These are phyloP conservation scores for Sprattus sprattus DNA, from an alignment of 2,113 vertebrate species.

Conservation along the genomic window DNA sequence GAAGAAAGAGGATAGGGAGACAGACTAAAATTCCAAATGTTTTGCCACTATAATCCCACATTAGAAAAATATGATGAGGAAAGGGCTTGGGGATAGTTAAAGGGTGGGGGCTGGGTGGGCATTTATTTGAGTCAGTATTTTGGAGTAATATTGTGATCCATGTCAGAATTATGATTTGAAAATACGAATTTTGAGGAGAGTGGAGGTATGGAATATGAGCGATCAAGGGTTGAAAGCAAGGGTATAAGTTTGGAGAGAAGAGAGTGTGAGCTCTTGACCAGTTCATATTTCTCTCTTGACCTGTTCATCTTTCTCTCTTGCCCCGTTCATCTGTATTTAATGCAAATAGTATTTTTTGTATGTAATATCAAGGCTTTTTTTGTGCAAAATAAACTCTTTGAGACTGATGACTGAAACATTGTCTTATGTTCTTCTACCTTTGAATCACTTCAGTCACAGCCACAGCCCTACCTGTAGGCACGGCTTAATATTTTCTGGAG, in stretches of 20 bases:
- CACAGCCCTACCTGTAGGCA: no score
- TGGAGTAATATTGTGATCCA: constrained; percentile 35
- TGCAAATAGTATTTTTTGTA: constrained; percentile 74
- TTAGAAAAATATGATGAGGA: constrained; percentile 42
- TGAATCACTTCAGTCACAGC: no score
- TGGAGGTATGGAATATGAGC: neutral
- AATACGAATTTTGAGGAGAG: constrained; percentile 12
- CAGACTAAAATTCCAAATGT: constrained; percentile 48
- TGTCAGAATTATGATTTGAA: constrained; percentile 36
- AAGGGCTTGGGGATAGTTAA: neutral
- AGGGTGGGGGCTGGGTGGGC: constrained; percentile 26
- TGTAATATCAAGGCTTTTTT: constrained; percentile 62
- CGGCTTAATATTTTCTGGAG: no score
- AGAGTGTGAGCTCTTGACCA: neutral
- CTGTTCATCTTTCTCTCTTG: constrained; percentile 56
- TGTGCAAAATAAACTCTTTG: constrained; percentile 59
- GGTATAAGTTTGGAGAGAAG: neutral
- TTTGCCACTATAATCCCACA: constrained; percentile 59
- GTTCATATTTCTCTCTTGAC: constrained; percentile 55
- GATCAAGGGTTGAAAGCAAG: neutral
- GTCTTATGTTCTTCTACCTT: neutral
- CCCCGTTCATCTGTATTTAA: constrained; percentile 68
- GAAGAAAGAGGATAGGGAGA: constrained; percentile 24
- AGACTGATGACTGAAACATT: constrained; percentile 14
- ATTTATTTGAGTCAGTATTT: constrained; percentile 58